Base-by-base conservation (phyloP, 2,888 invertebrate genomes). In the Drosophila anomalata region DNA sequence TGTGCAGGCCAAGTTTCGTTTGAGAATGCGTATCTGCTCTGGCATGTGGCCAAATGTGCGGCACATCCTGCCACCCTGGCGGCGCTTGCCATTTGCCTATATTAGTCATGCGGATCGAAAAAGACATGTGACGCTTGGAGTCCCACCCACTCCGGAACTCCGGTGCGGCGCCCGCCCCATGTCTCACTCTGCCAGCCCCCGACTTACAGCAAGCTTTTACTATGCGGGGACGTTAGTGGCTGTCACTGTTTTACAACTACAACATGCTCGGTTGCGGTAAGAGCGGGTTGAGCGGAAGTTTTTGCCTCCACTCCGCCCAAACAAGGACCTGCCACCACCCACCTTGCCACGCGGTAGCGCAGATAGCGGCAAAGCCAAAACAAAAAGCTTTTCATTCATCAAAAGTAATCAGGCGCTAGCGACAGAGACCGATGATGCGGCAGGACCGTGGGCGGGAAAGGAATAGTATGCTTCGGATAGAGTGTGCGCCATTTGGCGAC, bases 371-470 rank as follows among this genome's bases (percentile, higher is more conserved):
- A 70, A 48, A 55, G 59, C 56, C 63, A 36, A 73, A 72, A 76
- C 73, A 76, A 73, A 83, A 78, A 89, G 89, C 89, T 89, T 89
- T 89, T 89, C 89, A 89, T 89, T 89, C 89, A 89, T 90, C 81
- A 89, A 89, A 86, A 83, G 59, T 67, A 82, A 79, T 76, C 88
- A 63, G 69, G 58, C 76, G 48, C 54, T 51, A 51, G 67, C 42
- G 59, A 53, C 41, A 24, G 46, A 47, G 67, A 67, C 8, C 20
- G 54, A 14, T 29, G 12, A 50, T 50, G 31, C 12, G 41, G 24
- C 39, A 33, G 24, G 67, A 39, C 39, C 42, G 42, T 36, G 22
- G 26, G 56, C 14, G 12, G 41, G 48, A 62, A 29, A 63, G 66
- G 56, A 59, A 63, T 20, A 47, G 46, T 17, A 55, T 20, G 59